Base-by-base conservation (phyloP, 1,140 invertebrate genomes). In the Andrena cerasifolii region DNA sequence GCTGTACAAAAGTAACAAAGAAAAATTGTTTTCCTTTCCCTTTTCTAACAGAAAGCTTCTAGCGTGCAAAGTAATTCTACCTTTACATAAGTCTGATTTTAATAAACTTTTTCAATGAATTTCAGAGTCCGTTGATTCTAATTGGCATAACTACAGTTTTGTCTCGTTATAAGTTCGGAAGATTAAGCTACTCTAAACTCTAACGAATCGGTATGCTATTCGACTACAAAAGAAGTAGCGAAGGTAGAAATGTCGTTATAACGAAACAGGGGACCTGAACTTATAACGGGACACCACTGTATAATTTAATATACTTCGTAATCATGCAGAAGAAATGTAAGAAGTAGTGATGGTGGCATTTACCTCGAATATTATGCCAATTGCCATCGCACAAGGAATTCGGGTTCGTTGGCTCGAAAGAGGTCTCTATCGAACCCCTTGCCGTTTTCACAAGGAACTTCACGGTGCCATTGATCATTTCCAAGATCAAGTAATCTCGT, bases 361-460 rank as follows among this genome's bases (percentile, higher is more conserved):
- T 90, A 98, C 97, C 96, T 94, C 95, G 93, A 85, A 99, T 96
- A 18, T 93, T 96, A 89, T 99, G 98, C 98, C 98, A 99, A 36
- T 97, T 93, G 43, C 98, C 98, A 93, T 99, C 98, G 90, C 98
- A 99, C 33, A 98, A 94, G 36, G 95, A 94, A 88, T 96, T 95
- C 40, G 95, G 94, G n/a, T 94, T 93, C 24, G 94, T 93, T 5
- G 97, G 95, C 26, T 93, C 94, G 89, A 96, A 98, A 0, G 93
- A 94, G 1, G 97, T 95, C 2, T 95, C 94, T 78, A 98, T 96
- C 0, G 95, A 94, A 7, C 97, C 97, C 68, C 94, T 95, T 21
- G 97, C 96, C 88, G 98, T 98, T 74, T 98, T 97, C 0, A 98
- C 96, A 3, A 95, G 95, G 53, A 98, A 96, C 67, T 95, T 94